Conservation (phyloP, 2,888 invertebrate genomes). For the Mystacides longicornis region DNA sequence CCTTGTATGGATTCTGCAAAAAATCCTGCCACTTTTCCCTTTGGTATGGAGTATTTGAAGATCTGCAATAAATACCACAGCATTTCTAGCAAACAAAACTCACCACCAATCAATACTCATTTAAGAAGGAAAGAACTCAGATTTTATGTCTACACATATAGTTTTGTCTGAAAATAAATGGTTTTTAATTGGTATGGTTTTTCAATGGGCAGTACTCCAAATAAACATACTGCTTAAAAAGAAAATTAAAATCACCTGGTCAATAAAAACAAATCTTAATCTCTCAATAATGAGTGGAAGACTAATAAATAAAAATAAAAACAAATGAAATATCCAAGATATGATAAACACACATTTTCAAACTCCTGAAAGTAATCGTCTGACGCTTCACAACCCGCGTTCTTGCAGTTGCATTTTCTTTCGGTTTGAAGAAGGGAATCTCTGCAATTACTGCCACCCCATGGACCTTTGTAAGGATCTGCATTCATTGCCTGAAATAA, state of each 20-base stretch:
- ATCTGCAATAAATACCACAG: conserved; percentile 6
- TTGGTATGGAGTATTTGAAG: conserved; percentile 70
- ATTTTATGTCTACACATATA: too few relatives aligned
- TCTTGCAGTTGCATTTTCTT: conserved; percentile 58
- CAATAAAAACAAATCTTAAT: too few relatives aligned
- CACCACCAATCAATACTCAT: too few relatives aligned
- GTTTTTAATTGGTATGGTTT: too few relatives aligned
- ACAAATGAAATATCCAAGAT: background rate
- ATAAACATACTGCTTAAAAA: too few relatives aligned
- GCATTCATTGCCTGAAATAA: conserved; percentile 72
- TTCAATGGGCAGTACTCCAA: too few relatives aligned
- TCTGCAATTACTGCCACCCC: conserved; percentile 83
- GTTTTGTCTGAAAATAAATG: too few relatives aligned
- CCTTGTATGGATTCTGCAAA: conserved; percentile 97
- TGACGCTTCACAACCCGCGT: conserved; percentile 60
- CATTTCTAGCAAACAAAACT: background rate
- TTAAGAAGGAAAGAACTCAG: too few relatives aligned
- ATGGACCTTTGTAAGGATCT: conserved; percentile 83
- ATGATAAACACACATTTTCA: conserved; percentile 42
- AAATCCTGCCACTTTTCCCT: conserved; percentile 76
- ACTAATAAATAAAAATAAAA: too few relatives aligned
- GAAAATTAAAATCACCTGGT: too few relatives aligned
- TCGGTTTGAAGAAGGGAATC: conserved; percentile 76
- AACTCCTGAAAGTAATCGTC: conserved; percentile 79
- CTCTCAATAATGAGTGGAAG: too few relatives aligned